phyloP scores from a whole-genome alignment of 1,140 invertebrate genomes.

The Thaumetopoea pityocampa region DNA sequence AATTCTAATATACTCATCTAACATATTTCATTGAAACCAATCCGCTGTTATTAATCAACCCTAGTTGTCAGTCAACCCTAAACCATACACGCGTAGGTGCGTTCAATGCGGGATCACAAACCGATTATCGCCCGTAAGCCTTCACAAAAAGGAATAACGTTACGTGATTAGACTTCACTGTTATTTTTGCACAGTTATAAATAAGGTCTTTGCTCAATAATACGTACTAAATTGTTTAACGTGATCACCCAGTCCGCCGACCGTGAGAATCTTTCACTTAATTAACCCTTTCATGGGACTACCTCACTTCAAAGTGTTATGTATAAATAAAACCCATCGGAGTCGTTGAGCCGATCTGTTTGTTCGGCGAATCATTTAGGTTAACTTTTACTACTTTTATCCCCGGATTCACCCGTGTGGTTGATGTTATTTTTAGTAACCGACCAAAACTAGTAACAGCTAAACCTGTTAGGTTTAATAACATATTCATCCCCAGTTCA shows the following conservation, averaged over 20 bases:
- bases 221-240: slow-evolving; percentile 66
- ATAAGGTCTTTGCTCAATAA: slow-evolving; percentile 61
- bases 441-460: too few relatives aligned
- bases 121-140: background rate
- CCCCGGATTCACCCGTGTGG: too few relatives aligned
- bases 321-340: slow-evolving; percentile 48
- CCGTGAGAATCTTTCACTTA: slow-evolving; percentile 62
- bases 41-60: slow-evolving; percentile 22
- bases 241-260: slow-evolving; percentile 51
- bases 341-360: slow-evolving; percentile 48
- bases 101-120: background rate
- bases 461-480: too few relatives aligned
- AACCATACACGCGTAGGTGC: background rate
- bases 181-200: slow-evolving; percentile 34
- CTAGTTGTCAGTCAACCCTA: slow-evolving; percentile 4
- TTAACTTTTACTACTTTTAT: too few relatives aligned
- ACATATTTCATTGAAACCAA: too few relatives aligned
- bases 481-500: too few relatives aligned
- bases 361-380: slow-evolving; percentile 52
- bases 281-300: slow-evolving; percentile 63
- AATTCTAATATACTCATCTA: too few relatives aligned
- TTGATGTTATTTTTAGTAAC: too few relatives aligned
- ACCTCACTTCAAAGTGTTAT: slow-evolving; percentile 57
- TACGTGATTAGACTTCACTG: slow-evolving; percentile 1
- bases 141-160: background rate